phyloP scores from a whole-genome alignment of 2,113 vertebrate species.

The Chaetops frenatus region DNA sequence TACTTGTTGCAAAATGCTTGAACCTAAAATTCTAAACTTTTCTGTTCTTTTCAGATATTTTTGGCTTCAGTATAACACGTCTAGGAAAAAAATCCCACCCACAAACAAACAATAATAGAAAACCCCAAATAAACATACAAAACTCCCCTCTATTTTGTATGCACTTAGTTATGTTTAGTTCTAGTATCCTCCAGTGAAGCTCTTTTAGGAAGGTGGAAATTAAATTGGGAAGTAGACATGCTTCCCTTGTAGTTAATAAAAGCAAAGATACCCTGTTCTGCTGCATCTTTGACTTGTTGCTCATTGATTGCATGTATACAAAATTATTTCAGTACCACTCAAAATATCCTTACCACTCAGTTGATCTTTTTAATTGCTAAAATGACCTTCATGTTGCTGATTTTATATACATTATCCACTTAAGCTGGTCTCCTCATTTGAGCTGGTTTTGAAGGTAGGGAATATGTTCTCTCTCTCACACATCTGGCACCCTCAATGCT shows the following conservation, averaged over 20 bases:
- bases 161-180: neutral
- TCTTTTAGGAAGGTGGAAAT: neutral
- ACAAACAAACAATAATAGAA: neutral
- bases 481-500: neutral
- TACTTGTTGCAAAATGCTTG: neutral
- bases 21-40: neutral
- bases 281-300: neutral
- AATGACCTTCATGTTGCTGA: neutral
- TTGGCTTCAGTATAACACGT: neutral
- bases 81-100: neutral
- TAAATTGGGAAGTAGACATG: neutral
- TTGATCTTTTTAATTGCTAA: neutral
- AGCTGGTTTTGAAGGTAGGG: neutral
- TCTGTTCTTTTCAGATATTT: neutral
- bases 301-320: neutral
- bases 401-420: neutral
- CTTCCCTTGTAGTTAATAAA: neutral
- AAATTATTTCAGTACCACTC: neutral
- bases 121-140: neutral
- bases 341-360: neutral
- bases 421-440: neutral
- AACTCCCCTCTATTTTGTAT: neutral
- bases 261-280: neutral
- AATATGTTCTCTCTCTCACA: neutral
- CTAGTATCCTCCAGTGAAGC: neutral